Conservation (phyloP, 2,113 vertebrate species). For the Aspiorhynchus laticeps region DNA sequence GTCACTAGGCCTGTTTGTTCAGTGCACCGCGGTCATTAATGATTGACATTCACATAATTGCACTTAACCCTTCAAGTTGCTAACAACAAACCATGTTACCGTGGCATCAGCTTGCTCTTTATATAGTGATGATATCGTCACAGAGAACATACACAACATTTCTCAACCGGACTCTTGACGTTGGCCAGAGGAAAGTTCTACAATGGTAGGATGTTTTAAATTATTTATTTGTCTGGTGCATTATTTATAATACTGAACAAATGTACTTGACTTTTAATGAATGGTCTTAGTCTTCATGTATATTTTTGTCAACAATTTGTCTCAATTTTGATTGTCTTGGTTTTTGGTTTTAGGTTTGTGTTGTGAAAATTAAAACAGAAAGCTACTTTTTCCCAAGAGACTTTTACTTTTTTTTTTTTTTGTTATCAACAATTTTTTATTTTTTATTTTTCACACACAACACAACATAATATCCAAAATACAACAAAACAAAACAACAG, state of each 20-base stretch:
- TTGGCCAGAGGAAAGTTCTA: constrained; percentile 36
- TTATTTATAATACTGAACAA: background rate
- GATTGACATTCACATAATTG: constrained; percentile 34
- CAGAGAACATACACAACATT: constrained; percentile 45
- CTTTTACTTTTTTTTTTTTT: too few species aligned
- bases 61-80: constrained; percentile 55
- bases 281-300: background rate
- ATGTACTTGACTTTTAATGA: background rate
- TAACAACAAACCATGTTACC: constrained; percentile 58
- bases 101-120: constrained; percentile 45
- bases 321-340: background rate
- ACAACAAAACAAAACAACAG: too few species aligned
- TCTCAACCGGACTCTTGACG: constrained; percentile 41
- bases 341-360: background rate
- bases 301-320: background rate
- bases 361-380: background rate
- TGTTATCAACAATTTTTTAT: too few species aligned
- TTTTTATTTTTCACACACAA: too few species aligned
- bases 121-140: constrained; percentile 38
- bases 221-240: background rate
- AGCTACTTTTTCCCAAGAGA: background rate
- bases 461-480: too few species aligned
- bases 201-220: constrained; percentile 59
- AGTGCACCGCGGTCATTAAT: constrained; percentile 36
- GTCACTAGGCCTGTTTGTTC: constrained; percentile 48